These are phyloP conservation scores for Spisula subtruncata DNA, from an alignment of 2,888 invertebrate genomes.

Conservation along the genomic window DNA sequence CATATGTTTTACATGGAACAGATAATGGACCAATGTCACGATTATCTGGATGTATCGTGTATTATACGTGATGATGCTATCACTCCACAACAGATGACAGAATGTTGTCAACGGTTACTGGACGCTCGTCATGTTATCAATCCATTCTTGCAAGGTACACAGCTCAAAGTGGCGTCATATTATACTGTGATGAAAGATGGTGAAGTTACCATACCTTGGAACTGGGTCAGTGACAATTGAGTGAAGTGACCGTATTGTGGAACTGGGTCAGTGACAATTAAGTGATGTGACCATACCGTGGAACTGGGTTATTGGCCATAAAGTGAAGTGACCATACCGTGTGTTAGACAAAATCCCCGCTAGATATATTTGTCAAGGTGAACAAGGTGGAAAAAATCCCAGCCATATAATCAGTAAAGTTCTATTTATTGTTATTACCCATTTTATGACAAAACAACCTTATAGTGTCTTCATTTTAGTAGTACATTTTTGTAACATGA, in stretches of 20 bases:
- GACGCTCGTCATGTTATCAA: constrained; percentile 87
- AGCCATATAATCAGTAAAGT: too few relatives aligned
- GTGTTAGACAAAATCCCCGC: too few relatives aligned
- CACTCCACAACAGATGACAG: constrained; percentile 96
- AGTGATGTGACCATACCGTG: constrained; percentile 95
- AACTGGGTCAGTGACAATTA: constrained; percentile 90
- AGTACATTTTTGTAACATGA: too few relatives aligned
- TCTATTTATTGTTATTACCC: too few relatives aligned
- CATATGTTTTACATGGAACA: constrained; percentile 91
- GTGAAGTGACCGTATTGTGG: constrained; percentile 96
- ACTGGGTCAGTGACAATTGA: constrained; percentile 89
- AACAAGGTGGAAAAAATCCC: too few relatives aligned
- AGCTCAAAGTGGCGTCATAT: constrained; percentile 95
- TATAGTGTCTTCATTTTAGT: too few relatives aligned
- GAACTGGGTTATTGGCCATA: constrained; percentile 90
- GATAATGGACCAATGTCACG: constrained; percentile 90
- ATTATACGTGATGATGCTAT: constrained; percentile 96
- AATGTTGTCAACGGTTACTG: constrained; percentile 93
- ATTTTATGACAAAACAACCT: too few relatives aligned
- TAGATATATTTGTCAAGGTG: too few relatives aligned
- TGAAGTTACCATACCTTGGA: constrained; percentile 97
- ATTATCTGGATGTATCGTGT: constrained; percentile 91
- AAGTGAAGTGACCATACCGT: constrained; percentile 94
- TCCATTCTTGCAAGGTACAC: constrained; percentile 90
- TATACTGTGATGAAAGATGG: constrained; percentile 97